phyloP scores from a whole-genome alignment of 2,797 vertebrate genomes.

The Cirrhinus mrigala region DNA sequence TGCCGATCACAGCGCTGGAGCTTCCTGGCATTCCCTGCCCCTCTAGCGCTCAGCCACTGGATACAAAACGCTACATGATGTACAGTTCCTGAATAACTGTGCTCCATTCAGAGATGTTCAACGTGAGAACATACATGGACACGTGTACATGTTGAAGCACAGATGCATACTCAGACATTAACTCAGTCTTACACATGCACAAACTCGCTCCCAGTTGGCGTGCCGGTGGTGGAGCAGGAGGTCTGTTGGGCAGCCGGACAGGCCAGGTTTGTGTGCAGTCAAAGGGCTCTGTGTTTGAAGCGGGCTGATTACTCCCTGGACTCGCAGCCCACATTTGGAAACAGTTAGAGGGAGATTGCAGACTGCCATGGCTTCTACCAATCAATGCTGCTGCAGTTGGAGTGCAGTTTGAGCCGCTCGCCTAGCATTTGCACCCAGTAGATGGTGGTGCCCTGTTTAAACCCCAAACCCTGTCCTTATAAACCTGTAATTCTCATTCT shows the following conservation, averaged over 20 bases:
- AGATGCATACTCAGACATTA: conserved; percentile 25
- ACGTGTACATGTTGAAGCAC: conserved; percentile 7
- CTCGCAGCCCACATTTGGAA: conserved; percentile 70
- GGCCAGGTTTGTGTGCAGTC: conserved; percentile 54
- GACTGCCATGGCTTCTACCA: conserved; percentile 34
- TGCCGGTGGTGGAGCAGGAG: conserved; percentile 63
- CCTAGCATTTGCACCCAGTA: neutral
- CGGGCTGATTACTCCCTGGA: conserved; percentile 61
- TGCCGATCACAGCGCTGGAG: conserved; percentile 15
- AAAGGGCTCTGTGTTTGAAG: conserved; percentile 69
- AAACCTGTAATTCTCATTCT: neutral
- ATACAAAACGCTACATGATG: conserved; percentile 46
- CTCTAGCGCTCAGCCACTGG: conserved; percentile 30
- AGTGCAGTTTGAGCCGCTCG: neutral
- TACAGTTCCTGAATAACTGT: conserved; percentile 52
- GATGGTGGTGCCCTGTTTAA: neutral
- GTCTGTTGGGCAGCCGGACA: conserved; percentile 52
- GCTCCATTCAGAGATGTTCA: conserved; percentile 29
- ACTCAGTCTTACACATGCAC: conserved; percentile 25
- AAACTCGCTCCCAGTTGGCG: neutral
- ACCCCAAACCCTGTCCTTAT: neutral
- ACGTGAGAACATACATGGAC: conserved; percentile 17
- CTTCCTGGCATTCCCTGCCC: conserved; percentile 30
- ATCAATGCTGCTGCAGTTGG: neutral
- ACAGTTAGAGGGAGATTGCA: conserved; percentile 70